phyloP scores from a whole-genome alignment of 1,140 invertebrate genomes.

The Theocolax elegans region DNA sequence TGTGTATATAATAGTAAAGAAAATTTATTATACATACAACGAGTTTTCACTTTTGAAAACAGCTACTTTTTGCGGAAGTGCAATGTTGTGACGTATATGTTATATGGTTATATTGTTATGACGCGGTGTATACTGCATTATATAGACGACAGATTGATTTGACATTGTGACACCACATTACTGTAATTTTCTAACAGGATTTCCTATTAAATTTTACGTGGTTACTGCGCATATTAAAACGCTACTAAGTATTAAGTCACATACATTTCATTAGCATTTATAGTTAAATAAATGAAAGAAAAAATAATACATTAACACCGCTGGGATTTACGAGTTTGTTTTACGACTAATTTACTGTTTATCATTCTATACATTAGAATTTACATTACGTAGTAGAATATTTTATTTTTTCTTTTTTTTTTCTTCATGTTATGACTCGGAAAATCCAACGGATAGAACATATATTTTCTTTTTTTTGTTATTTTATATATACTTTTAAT shows the following conservation, averaged over 20 bases:
- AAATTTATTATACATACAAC: too few relatives aligned
- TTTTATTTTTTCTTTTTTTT: too few relatives aligned
- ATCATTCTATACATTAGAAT: background rate
- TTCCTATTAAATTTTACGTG: too few relatives aligned
- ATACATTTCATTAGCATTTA: too few relatives aligned
- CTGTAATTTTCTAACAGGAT: too few relatives aligned
- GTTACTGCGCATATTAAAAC: too few relatives aligned
- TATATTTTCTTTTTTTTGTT: background rate
- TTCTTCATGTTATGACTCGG: background rate
- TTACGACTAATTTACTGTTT: constrained; percentile 2
- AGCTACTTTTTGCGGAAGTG: background rate
- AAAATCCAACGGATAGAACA: background rate
- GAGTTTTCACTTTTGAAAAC: too few relatives aligned
- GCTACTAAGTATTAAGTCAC: background rate
- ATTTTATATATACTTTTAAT: background rate
- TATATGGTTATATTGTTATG: background rate
- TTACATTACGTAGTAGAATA: background rate
- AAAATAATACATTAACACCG: background rate
- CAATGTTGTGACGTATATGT: too few relatives aligned
- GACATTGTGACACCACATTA: constrained; percentile 1
- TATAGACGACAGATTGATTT: background rate
- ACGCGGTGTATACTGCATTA: too few relatives aligned
- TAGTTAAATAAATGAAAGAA: background rate
- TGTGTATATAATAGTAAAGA: background rate
- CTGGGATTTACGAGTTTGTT: constrained; percentile 4